These are phyloP conservation scores for Atlantisia rogersi DNA, from an alignment of 2,113 vertebrate genomes.

Conservation along the genomic window DNA sequence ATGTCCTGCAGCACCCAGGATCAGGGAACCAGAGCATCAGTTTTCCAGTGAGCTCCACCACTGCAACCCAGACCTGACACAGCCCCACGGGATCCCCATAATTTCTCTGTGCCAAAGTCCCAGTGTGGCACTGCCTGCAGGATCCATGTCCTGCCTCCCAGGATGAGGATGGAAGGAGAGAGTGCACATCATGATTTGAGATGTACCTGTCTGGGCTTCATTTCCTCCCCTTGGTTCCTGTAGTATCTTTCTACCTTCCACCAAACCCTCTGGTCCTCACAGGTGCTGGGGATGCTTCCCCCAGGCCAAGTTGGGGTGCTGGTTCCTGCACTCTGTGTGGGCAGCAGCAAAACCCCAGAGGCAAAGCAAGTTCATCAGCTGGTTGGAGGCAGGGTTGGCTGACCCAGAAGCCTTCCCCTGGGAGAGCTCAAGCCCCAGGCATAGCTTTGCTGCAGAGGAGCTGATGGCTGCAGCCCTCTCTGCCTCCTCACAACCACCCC, in stretches of 20 bases:
- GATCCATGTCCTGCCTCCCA: fast-evolving
- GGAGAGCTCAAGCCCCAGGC: not conserved
- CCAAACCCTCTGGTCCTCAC: not conserved
- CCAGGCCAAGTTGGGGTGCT: fast-evolving
- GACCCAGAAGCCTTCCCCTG: not conserved
- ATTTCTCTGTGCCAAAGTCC: fast-evolving
- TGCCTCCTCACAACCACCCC: not conserved
- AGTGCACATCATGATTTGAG: not conserved
- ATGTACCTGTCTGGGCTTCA: not conserved
- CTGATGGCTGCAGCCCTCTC: not conserved
- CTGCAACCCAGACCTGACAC: not conserved
- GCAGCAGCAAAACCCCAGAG: not conserved
- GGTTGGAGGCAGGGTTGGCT: not conserved
- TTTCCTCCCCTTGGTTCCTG: not conserved
- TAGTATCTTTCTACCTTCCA: not conserved
- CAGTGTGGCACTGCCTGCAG: not conserved
- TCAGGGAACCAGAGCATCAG: not conserved
- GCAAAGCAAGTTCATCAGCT: not conserved
- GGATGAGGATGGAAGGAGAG: not conserved
- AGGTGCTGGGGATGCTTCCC: not conserved
- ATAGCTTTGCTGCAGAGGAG: not conserved
- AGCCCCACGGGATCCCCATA: not conserved
- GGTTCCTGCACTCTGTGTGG: not conserved
- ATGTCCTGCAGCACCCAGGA: not conserved
- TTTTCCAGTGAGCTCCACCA: not conserved